Evolutionary conservation across 2,797 vertebrate genomes (phyloP).

Genomic region (Premnoplex brunnescens): DNA sequence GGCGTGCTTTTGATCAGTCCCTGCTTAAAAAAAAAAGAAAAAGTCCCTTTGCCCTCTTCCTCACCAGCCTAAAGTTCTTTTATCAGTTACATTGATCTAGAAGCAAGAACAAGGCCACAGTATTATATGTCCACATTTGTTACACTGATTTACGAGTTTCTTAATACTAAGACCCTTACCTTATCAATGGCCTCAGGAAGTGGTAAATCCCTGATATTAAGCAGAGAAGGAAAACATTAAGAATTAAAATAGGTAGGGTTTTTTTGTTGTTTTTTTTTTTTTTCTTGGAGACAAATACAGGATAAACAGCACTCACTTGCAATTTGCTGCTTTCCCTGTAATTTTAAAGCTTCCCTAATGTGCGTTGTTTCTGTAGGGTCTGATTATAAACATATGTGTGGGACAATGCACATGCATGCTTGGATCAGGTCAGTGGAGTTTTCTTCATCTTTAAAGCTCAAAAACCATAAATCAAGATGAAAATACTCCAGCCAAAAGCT

Average conservation of each 20-base stretch:
- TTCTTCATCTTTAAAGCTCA: slow-evolving; percentile 70
- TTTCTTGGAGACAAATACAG: background rate
- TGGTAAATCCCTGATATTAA: slow-evolving; percentile 19
- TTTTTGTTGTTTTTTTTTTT: background rate
- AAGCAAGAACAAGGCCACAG: slow-evolving; percentile 24
- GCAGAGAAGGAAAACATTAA: slow-evolving; percentile 18
- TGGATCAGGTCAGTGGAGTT: slow-evolving; percentile 36
- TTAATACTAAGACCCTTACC: slow-evolving; percentile 2
- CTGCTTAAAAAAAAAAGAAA: background rate
- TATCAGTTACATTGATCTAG: slow-evolving; percentile 21
- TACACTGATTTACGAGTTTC: slow-evolving; percentile 37
- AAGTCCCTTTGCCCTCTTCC: slow-evolving; percentile 13
- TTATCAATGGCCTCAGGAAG: slow-evolving; percentile 47
- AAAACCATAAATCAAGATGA: slow-evolving; percentile 82
- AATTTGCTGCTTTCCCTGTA: slow-evolving; percentile 19
- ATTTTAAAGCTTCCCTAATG: background rate
- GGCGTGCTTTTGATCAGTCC: background rate
- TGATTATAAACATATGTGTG: slow-evolving; percentile 54
- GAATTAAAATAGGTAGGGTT: background rate
- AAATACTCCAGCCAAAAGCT: slow-evolving; percentile 80
- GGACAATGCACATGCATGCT: background rate
- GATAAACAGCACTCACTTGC: background rate
- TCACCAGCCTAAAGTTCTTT: slow-evolving; percentile 7
- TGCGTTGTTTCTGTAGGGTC: background rate
- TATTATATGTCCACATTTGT: background rate